Base-by-base conservation (phyloP, 2,888 invertebrate genomes). In the Parapristionchus giblindavisi region DNA sequence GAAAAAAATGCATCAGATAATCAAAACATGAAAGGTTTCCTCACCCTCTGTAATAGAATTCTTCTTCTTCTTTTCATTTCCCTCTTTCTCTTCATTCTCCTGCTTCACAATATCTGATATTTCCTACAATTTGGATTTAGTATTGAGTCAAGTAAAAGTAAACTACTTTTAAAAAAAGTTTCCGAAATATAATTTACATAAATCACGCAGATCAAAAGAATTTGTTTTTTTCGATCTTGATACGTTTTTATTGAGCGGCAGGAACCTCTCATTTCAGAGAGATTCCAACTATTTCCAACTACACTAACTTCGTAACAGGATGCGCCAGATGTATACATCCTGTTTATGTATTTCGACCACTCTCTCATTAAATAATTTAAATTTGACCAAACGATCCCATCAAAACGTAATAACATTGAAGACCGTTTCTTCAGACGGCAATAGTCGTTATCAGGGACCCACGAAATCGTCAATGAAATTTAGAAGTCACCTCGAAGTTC, bases 81-180 rank as follows among this genome's bases (percentile, higher is more conserved):
- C 1, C 6, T 29, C 24, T 36, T 65, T 27, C 43, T 65, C 70
- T 21, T 60, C 68, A 4, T 56, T 40, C 5, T 54, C 65, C 32
- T 43, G 29, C 24, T 75, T 61, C 4, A 34, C 65, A 43, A 24
- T 34, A n/a, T 73, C 40, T 61, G 52, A 51, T 72, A 75, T 29
- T 65, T 65, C 63, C 63, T 65, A 43, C 5, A 43, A 43, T 43
- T 29, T 36, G 21, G n/a, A 24, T n/a, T n/a, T n/a, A n/a, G n/a
- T n/a, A n/a, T n/a, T n/a, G n/a, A n/a, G n/a, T n/a, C n/a, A n/a
- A n/a, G n/a, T n/a, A n/a, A n/a, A 3, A 5, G n/a, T 34, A 36
- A n/a, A 36, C 29, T 60, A 60, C 21, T 6, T 34, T 34, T 14
- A 17, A 21, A 24, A 56, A 24, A 29, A 11, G 56, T 27, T 17